Evolutionary conservation across 2,888 invertebrate genomes (phyloP), one percentile per base, ranked within the genome.

Genomic region (Diarsia rubi): DNA sequence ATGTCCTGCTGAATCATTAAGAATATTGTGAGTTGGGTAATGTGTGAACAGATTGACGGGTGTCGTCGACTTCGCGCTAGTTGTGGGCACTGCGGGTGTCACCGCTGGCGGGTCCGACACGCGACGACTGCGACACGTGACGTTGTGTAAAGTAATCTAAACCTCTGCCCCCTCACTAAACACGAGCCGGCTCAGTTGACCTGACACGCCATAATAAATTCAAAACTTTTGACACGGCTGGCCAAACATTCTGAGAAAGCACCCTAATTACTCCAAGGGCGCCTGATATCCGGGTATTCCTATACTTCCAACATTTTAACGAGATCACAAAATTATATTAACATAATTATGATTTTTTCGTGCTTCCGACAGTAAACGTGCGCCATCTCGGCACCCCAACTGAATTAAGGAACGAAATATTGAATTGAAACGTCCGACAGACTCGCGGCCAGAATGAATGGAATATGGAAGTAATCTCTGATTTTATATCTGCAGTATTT

Each of bases 351-450:
- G 75, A 2, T 73, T 84, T 82, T 82, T 80, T 75, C 64, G 37
- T 68, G 80, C 37, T 79, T 82, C 77, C 81, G 69, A 79, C 82
- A 68, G 16, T 85, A 79, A 85, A 84, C 67, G 68, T 72, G 65
- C 65, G 68, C 44, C 78, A 78, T 83, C 70, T 68, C 78, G 69
- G 73, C 66, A 68, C 73, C 79, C 81, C 70, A 70, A 79, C 73
- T 72, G 67, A 85, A 85, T 86, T 85, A 80, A 69, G 79, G 73
- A 78, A 82, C 70, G 71, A 79, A 81, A 82, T 85, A 85, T 86
- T 81, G 82, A 83, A 85, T 85, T 86, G 80, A 72, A 85, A 80
- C 69, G 86, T 86, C 86, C 83, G 79, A 75, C 66, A 67, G 76
- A 44, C 44, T 62, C 42, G 66, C 57, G 21, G 69, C 47, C 47